Base-by-base conservation (phyloP, 1,140 invertebrate species). In the Drusus annulatus region DNA sequence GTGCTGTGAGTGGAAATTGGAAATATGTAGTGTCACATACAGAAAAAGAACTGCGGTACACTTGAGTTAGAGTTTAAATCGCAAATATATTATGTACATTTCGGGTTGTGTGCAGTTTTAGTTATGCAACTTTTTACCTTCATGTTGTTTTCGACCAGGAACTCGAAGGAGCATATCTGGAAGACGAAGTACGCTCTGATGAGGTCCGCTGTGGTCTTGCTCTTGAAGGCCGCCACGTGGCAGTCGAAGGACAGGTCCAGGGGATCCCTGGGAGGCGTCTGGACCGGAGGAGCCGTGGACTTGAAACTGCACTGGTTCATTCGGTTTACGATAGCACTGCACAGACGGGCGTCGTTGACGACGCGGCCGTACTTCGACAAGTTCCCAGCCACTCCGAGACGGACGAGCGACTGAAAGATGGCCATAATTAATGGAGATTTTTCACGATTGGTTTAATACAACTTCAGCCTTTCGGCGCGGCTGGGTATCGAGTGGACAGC, bases 121-220 rank as follows among this genome's bases (percentile, higher is more conserved):
- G 52, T 79, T 71, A 82, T 71, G 69, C 69, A 88, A 74, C 56
- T 56, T 36, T 91, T 93, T 91, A 99, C 98, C 94, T 95, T 93
- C 91, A 95, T 95, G 87, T 99, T 99, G 90, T 99, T 94, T 85
- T 98, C 95, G 68, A 99, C 98, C 76, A 99, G 89, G 85, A 93
- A 95, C 83, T 96, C 93, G 86, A 96, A 92, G 51, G 96, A 95
- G 89, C 98, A 99, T 86, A 99, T 90, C 86, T 95, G 94, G 88
- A 99, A 98, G 58, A 99, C 98, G 84, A 98, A 84, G 85, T 98
- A 95, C 21, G 97, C 98, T 79, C 98, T 91, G 8, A 99, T 84
- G 60, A 99, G 92, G 90, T 99, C 98, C 89, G 91, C 94, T 77
- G 96, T 99, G 75, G 96, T 98, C 92, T 99, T 99, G 89, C 97